Base-by-base conservation (phyloP, 1,140 invertebrate species). In the Araneus ventricosus region DNA sequence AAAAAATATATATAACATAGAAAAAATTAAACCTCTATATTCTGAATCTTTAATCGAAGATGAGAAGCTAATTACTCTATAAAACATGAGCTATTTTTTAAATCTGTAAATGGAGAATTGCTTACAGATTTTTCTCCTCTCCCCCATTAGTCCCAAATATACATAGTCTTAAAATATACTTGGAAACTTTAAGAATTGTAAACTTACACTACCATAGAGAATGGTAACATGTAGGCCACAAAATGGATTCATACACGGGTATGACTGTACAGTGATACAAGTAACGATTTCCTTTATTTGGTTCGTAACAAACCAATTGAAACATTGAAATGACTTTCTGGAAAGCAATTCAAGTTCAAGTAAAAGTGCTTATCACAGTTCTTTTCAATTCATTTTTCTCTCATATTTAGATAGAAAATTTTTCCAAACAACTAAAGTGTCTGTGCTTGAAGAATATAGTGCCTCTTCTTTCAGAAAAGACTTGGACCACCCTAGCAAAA, bases 191-290 rank as follows among this genome's bases (percentile, higher is more conserved):
- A 82, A 82, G 80, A 82, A 39, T 52, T 82, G 80, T 45, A 52
- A 82, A 82, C 37, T 41, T 82, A 27, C 24, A 82, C 80, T 45
- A 82, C 80, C 41, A 82, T n/a, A 82, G 80, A 45, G 37, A 82
- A 82, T 82, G 80, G 37, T 88, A 88, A 67, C 86, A 88, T 67
- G n/a, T 86, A 86, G 52, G 61, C 86, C 86, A 88, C 86, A 88
- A 88, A 88, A 88, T 67, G 61, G 67, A 41, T 88, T 39, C 84
- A 86, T 61, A 67, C 57, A 67, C 37, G 39, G n/a, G 86, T 61
- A 86, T 86, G 45, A 86, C 84, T 86, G 84, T 61, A 86, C 84
- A 86, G 30, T 37, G 30, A 70, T 75, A 88, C 37, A 88, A 52
- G 24, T 52, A 82, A 45, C 24, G 37, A 41, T 82, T 79, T 52